A percentile compares a stretch with the other conserved stretches of the same genome.
These are phyloP conservation scores for Odontomyia ornata DNA, from an alignment of 2,888 invertebrate genomes.

Conservation along the genomic window DNA sequence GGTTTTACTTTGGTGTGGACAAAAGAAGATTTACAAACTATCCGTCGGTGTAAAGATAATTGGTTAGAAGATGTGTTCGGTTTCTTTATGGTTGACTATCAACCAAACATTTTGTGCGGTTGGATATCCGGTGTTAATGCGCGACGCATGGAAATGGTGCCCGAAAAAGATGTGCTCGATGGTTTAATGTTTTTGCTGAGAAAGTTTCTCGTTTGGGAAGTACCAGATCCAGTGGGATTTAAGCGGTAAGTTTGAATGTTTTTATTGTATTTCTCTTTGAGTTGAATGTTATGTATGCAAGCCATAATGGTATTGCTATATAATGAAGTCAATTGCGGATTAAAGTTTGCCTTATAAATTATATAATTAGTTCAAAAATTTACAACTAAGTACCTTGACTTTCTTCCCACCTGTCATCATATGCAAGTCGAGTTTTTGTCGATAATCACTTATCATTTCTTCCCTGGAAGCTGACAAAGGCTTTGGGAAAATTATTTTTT, in stretches of 20 bases:
- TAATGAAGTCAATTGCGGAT: too few species aligned
- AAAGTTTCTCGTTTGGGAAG: constrained; percentile 59
- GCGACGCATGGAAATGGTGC: constrained; percentile 69
- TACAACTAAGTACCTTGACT: too few species aligned
- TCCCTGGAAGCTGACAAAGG: too few species aligned
- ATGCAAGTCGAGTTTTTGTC: too few species aligned
- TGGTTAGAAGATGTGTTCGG: constrained; percentile 76
- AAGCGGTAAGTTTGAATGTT: constrained; percentile 45
- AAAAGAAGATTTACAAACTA: constrained; percentile 63
- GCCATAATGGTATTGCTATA: too few species aligned
- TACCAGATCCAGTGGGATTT: constrained; percentile 57
- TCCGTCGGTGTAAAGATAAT: constrained; percentile 58
- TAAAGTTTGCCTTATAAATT: too few species aligned
- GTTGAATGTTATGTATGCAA: too few species aligned
- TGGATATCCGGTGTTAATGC: constrained; percentile 76
- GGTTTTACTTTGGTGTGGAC: constrained; percentile 71
- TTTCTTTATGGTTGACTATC: constrained; percentile 72
- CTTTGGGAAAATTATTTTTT: too few species aligned
- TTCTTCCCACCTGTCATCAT: too few species aligned
- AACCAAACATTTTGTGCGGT: constrained; percentile 72
- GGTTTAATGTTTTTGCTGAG: constrained; percentile 61
- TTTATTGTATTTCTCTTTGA: background rate
- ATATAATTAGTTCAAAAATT: too few species aligned
- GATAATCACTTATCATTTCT: too few species aligned
- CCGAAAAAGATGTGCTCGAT: constrained; percentile 64